A percentile compares a stretch with the other conserved stretches of the same genome.
Evolutionary conservation across 2,113 vertebrate species (phyloP).

Genomic region (Trochalopteron elliotii): DNA sequence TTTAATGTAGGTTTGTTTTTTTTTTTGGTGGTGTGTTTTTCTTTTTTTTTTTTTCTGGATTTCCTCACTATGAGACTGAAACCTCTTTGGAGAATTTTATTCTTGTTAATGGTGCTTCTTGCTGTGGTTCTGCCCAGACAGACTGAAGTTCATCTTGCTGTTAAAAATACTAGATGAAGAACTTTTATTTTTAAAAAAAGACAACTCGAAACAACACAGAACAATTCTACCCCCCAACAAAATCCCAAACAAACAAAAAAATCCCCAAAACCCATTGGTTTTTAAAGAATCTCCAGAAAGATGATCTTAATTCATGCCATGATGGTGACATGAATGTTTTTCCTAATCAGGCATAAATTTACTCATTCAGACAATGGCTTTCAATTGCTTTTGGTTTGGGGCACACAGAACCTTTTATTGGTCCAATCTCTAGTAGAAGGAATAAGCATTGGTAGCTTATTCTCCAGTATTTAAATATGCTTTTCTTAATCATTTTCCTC

Average conservation of each 20-base stretch:
- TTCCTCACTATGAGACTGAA: background rate
- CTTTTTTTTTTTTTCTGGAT: background rate
- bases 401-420: background rate
- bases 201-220: background rate
- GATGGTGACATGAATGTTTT: background rate
- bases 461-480: background rate
- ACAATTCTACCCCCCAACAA: background rate
- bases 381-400: background rate
- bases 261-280: background rate
- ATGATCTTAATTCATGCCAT: background rate
- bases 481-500: background rate
- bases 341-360: background rate
- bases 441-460: background rate
- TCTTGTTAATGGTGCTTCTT: constrained; percentile 1
- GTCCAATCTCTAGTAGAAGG: background rate
- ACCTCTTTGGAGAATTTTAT: background rate
- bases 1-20: background rate
- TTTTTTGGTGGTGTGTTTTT: background rate
- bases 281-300: background rate
- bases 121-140: background rate
- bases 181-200: background rate
- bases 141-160: background rate
- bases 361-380: background rate
- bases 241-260: background rate
- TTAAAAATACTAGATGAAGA: background rate